phyloP scores from a whole-genome alignment of 2,797 vertebrate genomes.

The Acanthurus tractus region DNA sequence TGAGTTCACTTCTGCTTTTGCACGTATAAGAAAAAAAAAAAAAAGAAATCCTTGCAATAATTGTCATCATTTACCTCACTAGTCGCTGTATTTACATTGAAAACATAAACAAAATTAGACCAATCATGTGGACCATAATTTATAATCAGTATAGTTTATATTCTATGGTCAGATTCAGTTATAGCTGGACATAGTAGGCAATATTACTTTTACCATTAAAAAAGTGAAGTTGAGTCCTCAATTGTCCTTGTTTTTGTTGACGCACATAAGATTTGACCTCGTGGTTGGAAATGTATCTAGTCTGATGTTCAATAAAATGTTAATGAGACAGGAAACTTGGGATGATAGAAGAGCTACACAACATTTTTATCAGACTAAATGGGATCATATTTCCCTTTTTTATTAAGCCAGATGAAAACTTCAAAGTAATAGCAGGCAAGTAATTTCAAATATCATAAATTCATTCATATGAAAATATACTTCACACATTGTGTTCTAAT shows the following conservation, averaged over 20 bases:
- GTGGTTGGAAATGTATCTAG: not conserved
- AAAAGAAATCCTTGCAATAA: too few relatives aligned
- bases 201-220: too few relatives aligned
- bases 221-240: not conserved
- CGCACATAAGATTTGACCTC: not conserved
- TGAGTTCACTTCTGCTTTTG: too few relatives aligned
- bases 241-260: not conserved
- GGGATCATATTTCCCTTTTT: not conserved
- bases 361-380: not conserved
- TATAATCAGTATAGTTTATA: too few relatives aligned
- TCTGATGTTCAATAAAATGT: slow-evolving; percentile 19
- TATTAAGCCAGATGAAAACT: not conserved
- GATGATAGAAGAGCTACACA: not conserved
- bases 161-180: too few relatives aligned
- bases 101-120: not conserved
- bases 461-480: not conserved
- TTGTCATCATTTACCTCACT: not conserved
- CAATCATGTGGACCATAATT: not conserved
- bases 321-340: not conserved
- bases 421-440: not conserved
- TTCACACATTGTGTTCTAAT: not conserved
- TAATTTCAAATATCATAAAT: not conserved
- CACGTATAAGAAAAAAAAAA: too few relatives aligned
- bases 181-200: too few relatives aligned
- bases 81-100: not conserved